A percentile compares a stretch with the other conserved stretches of the same genome.
These are phyloP conservation scores for Drosophila saltans DNA, from an alignment of 1,140 invertebrate genomes.

Conservation along the genomic window DNA sequence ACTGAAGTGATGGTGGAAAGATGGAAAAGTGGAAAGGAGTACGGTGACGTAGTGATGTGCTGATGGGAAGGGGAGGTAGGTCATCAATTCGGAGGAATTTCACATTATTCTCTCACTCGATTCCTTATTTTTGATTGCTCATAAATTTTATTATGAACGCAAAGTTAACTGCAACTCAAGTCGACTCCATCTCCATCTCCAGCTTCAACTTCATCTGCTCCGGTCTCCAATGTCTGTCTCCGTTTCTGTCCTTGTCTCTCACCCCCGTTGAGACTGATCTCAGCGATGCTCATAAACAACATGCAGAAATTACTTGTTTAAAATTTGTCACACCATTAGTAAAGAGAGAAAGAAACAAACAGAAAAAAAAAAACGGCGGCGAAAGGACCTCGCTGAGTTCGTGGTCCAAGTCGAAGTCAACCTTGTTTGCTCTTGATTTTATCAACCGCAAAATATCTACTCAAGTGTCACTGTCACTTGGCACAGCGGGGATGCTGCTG, in stretches of 20 bases:
- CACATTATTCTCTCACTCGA: constrained; percentile 26
- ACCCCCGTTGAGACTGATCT: constrained; percentile 66
- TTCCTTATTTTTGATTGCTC: constrained; percentile 53
- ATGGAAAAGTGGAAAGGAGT: not conserved
- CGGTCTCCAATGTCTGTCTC: not conserved
- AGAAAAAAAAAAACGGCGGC: constrained; percentile 61
- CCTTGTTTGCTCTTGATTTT: constrained; percentile 81
- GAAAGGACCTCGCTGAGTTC: constrained; percentile 72
- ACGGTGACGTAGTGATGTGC: not conserved
- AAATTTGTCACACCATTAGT: constrained; percentile 82
- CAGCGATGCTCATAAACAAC: constrained; percentile 77
- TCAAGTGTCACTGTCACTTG: constrained; percentile 81
- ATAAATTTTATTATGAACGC: constrained; percentile 80
- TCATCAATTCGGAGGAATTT: constrained; percentile 33
- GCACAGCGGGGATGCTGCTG: constrained; percentile 66
- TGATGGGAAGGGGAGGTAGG: not conserved
- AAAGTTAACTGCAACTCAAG: constrained; percentile 24
- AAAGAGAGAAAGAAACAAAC: constrained; percentile 47
- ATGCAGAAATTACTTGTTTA: constrained; percentile 82
- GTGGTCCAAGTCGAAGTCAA: constrained; percentile 35
- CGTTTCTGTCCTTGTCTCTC: constrained; percentile 11
- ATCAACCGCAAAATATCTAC: constrained; percentile 82
- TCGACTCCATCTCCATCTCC: constrained; percentile 34
- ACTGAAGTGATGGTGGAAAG: not conserved
- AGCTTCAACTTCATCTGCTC: not conserved